Percentiles rank a stretch among this genome's conserved stretches.
Conservation (phyloP, 2,888 invertebrate genomes). For the Epinotia brunnichana region DNA sequence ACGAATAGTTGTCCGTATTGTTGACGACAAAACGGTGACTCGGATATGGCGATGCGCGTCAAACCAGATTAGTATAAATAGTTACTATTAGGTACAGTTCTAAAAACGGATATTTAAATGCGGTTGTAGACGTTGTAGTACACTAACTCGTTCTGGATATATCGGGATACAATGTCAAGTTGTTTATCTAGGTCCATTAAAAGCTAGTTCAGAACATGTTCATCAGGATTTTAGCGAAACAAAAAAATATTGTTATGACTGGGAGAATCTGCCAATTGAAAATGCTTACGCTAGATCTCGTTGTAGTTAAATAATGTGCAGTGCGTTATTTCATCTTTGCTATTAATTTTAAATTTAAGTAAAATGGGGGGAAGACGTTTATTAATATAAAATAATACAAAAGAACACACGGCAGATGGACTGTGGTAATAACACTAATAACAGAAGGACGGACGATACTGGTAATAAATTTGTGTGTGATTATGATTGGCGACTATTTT, state of each 20-base stretch:
- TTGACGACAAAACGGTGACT: not conserved
- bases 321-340: too few relatives aligned
- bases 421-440: too few relatives aligned
- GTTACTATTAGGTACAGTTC: conserved; percentile 19
- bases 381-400: too few relatives aligned
- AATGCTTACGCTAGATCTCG: conserved; percentile 1
- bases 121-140: not conserved
- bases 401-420: too few relatives aligned
- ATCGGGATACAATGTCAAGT: conserved; percentile 11
- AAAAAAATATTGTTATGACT: conserved; percentile 29
- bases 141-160: conserved; percentile 18
- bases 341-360: not conserved
- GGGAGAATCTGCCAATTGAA: conserved; percentile 8
- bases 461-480: too few relatives aligned
- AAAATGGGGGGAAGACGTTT: too few relatives aligned
- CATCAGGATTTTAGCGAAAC: conserved; percentile 13
- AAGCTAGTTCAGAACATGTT: conserved; percentile 12
- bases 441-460: too few relatives aligned
- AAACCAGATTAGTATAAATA: conserved; percentile 18
- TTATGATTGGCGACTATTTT: too few relatives aligned
- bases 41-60: not conserved
- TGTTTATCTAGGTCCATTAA: conserved; percentile 11
- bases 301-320: too few relatives aligned
- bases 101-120: conserved; percentile 27
- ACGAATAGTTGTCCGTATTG: not conserved